phyloP scores from a whole-genome alignment of 2,113 vertebrate genomes.

The Pachyramphus minor region DNA sequence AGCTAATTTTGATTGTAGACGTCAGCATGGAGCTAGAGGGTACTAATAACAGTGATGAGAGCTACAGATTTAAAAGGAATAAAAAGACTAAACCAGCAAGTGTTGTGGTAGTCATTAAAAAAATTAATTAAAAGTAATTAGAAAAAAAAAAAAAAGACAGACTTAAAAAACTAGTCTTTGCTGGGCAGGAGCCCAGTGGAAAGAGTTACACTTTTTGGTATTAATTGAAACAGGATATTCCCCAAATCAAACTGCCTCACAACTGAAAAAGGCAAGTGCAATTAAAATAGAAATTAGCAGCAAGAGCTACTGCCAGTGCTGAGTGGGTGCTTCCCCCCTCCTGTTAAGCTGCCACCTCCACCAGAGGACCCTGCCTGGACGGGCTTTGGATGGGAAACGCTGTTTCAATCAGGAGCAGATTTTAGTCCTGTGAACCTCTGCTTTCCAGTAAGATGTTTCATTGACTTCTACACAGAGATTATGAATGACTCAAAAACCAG shows the following conservation, averaged over 20 bases:
- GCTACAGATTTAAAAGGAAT: neutral
- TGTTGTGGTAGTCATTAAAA: neutral
- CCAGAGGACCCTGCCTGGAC: no score
- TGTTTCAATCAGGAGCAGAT: neutral
- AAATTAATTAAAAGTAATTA: neutral
- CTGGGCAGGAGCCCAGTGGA: neutral
- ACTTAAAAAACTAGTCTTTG: neutral
- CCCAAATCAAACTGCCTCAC: neutral
- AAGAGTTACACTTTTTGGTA: neutral
- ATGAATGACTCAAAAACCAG: neutral
- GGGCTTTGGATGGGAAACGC: neutral
- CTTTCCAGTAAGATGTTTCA: neutral
- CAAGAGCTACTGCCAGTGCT: neutral
- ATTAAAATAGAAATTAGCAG: neutral
- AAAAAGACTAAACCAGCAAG: neutral
- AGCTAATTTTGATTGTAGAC: neutral
- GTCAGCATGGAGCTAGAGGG: neutral
- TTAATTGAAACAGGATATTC: neutral
- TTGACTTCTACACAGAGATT: neutral
- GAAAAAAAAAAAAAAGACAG: neutral
- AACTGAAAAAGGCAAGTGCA: neutral
- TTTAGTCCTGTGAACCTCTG: neutral
- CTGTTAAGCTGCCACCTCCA: no score
- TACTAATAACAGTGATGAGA: neutral
- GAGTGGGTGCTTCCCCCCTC: neutral